Base-by-base conservation (phyloP, 1,140 invertebrate species). In the Penaeus japonicus region DNA sequence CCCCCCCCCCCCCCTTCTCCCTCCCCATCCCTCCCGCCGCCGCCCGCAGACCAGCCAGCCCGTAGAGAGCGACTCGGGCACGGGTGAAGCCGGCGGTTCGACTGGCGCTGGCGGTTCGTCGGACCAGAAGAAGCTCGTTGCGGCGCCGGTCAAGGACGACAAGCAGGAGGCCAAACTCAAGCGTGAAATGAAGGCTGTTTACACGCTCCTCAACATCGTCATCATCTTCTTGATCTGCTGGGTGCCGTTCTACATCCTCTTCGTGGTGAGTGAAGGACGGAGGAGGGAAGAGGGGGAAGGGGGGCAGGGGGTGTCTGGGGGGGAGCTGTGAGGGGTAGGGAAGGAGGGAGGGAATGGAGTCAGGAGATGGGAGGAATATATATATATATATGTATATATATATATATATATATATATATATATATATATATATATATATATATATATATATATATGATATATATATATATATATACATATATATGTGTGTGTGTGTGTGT, bases 201-300 rank as follows among this genome's bases (percentile, higher is more conserved):
- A 87, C 54, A 90, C 89, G 2, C 73, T 91, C n/a, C 79, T 89
- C 15, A 90, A 90, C 30, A 92, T 93, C 79, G 92, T 93, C 0
- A 93, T 92, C 27, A 93, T 93, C n/a, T 94, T 94, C 90, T 92
- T 94, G 22, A 91, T 93, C 5, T 94, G 93, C 65, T 94, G 94
- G 94, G 91, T 94, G 27, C 94, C 94, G 20, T 94, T 94, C 91
- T 93, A 93, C 55, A 89, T 92, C 18, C 89, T 91, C 0, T 93
- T 93, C 90, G 90, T 93, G 35, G 90, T 91, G 79, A 78, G 83
- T 18, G 53, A 20, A 55, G 10, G n/a, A 22, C 17, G 35, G 18
- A 17, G 24, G n/a, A 75, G 2, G 24, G 5, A 75, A 75, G n/a
- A 75, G n/a, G 24, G 70, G 5, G n/a, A 75, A 35, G 24, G 70